Evolutionary conservation across 2,113 vertebrate species (phyloP), one percentile per base, ranked within the genome.

Genomic region (Microtus ochrogaster): DNA sequence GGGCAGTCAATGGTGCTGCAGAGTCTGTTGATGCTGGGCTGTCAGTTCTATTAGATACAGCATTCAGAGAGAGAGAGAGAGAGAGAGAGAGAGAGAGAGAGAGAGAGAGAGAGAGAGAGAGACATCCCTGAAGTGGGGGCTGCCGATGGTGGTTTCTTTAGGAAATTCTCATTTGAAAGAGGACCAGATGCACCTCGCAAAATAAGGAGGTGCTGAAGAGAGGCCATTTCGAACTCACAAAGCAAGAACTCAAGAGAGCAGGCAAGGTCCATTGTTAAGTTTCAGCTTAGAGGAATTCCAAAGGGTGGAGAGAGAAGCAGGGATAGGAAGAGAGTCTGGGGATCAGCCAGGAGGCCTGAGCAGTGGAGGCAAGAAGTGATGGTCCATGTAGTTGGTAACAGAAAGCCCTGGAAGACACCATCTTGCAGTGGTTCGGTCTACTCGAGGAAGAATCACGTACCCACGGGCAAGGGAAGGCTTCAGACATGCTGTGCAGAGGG

Each of bases 161-260:
- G 72, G 55, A 65, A 47, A 89, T 4, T 85, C 24, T 81, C 12
- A 19, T 66, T 2, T 41, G 41, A 73, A 78, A 89, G 39, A 65
- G 12, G 17, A 3, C 68, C 82, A 63, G 76, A 84, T 14, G 4
- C 7, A 55, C 39, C 33, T 85, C 52, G 44, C 85, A 19, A 72
- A n/a, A 22, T 41, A 30, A 3, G 26, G 39, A n/a, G 36, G 17
- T 12, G n/a, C 8, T 63, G 7, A 5, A 66, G 76, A 39, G 28
- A 5, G 58, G 19, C 16, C 26, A 30, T 2, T 13, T 0, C 1
- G 1, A 1, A 63, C 1, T 0, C 36, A 72, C n/a, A 83, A 79
- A 47, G 36, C 79, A 70, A 39, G 82, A 41, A 21, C 39, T 0
- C 28, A 52, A 63, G 47, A 93, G 5, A 36, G 22, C 39, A 66